Percentiles rank a stretch among this genome's conserved stretches.
Conservation (phyloP, 2,797 vertebrate species). For the Anguilla marmorata region DNA sequence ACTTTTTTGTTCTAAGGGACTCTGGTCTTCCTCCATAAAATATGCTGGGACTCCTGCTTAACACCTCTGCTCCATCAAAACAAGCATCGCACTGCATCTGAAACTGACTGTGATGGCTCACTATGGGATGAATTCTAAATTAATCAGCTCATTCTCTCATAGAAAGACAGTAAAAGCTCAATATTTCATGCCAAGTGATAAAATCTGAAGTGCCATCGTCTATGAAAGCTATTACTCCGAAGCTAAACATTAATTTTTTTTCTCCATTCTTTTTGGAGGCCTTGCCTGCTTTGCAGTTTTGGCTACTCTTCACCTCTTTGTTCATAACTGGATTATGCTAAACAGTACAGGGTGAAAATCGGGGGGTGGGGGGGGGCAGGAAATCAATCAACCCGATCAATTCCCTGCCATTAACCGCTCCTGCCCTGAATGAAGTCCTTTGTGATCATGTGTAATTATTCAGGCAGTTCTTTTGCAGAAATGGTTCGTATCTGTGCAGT, state of each 20-base stretch:
- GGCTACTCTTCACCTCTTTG: conserved; percentile 36
- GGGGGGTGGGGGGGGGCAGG: conserved; percentile 14
- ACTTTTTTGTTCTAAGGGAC: neutral
- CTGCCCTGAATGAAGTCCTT: conserved; percentile 53
- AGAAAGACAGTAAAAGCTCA: neutral
- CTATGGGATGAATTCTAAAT: neutral
- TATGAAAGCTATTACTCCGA: neutral
- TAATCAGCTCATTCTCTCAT: neutral
- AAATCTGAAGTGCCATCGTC: neutral
- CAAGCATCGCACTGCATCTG: neutral
- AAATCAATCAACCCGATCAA: conserved; percentile 65
- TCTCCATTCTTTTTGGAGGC: neutral
- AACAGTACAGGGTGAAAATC: conserved; percentile 30
- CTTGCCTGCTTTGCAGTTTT: neutral
- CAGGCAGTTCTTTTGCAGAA: conserved; percentile 17
- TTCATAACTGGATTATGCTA: conserved; percentile 38
- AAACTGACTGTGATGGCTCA: neutral
- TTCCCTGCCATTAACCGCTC: conserved; percentile 64
- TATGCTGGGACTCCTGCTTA: neutral
- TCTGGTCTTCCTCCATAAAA: neutral
- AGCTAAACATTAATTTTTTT: neutral
- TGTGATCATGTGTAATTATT: conserved; percentile 60
- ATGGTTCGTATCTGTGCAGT: neutral
- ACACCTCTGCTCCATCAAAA: neutral
- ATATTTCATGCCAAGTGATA: neutral